phyloP scores from a whole-genome alignment of 2,797 vertebrate species.

The Mycteria americana region DNA sequence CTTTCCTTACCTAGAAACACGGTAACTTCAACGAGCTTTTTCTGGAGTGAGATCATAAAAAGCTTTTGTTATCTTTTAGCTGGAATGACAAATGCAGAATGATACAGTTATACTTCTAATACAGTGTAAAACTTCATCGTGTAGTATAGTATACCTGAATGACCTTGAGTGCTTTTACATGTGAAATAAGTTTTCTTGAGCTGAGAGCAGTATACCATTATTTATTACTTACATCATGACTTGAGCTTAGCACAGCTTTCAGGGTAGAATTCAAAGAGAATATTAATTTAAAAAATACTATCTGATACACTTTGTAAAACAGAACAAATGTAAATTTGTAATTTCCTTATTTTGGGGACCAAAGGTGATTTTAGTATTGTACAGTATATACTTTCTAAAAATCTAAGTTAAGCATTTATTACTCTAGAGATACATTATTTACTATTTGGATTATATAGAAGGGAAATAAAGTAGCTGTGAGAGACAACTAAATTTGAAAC shows the following conservation, averaged over 20 bases:
- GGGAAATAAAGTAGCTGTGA: neutral
- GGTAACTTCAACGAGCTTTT: neutral
- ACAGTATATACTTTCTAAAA: constrained; percentile 8
- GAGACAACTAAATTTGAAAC: neutral
- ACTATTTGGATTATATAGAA: neutral
- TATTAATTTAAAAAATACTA: neutral
- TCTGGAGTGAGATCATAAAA: neutral
- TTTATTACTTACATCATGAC: neutral
- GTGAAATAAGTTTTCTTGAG: neutral
- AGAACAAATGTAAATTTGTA: neutral
- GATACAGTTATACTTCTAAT: neutral
- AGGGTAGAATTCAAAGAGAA: neutral
- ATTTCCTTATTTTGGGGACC: constrained; percentile 19
- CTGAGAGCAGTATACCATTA: neutral
- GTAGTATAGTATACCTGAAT: neutral
- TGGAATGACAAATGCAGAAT: neutral
- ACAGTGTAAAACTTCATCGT: neutral
- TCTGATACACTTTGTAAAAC: neutral
- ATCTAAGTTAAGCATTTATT: constrained; percentile 5
- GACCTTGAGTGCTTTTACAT: neutral
- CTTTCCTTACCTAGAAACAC: neutral
- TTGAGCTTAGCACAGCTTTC: neutral
- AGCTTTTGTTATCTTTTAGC: neutral
- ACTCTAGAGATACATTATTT: neutral
- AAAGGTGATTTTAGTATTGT: constrained; percentile 45